Base-by-base conservation (phyloP, 2,888 invertebrate species). In the Drosophila histrio region DNA sequence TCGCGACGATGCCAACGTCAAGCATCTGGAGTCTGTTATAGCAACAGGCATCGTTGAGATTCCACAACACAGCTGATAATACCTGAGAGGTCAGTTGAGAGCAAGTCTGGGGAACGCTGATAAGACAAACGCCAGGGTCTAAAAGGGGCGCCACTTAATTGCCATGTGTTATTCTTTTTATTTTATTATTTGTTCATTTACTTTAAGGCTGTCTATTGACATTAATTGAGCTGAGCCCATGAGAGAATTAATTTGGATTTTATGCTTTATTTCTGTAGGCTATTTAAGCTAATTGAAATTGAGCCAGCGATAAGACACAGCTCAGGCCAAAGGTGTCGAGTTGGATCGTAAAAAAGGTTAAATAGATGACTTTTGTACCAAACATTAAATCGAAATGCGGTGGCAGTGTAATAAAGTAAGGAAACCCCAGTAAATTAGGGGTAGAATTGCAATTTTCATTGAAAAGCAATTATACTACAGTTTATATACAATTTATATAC, bases 251-350 rank as follows among this genome's bases (percentile, higher is more conserved):
- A 81, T 72, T 77, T 63, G 47, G 32, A 38, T 75, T 75, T 66
- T 49, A 61, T 59, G 56, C 41, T 49, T 38, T 15, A 52, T 63
- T 66, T 71, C 56, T 43, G 69, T 73, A 34, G 38, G 52, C 52
- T 13, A 62, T 74, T 74, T 54, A 57, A 39, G 68, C 64, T 76
- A 76, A 76, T 76, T 76, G 62, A 69, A 75, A 52, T 46, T 44
- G 44, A 44, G 46, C 36, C 36, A 15, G 7, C 43, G 67, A 77
- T 73, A 73, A 73, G 57, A 22, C 17, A 19, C 11, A 28, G n/a
- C 6, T 19, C 9, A 21, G 15, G 34, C 2, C 21, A 32, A 17
- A 44, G 34, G 58, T 49, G 58, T 6, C 15, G 17, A 39, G 24
- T 41, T 58, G 21, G 13, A 32, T 41, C 9, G n/a, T 4, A 3